Percentiles rank a stretch among this genome's conserved stretches.
Evolutionary conservation across 1,140 invertebrate genomes (phyloP).

Genomic region (Drosophila grimshawi): DNA sequence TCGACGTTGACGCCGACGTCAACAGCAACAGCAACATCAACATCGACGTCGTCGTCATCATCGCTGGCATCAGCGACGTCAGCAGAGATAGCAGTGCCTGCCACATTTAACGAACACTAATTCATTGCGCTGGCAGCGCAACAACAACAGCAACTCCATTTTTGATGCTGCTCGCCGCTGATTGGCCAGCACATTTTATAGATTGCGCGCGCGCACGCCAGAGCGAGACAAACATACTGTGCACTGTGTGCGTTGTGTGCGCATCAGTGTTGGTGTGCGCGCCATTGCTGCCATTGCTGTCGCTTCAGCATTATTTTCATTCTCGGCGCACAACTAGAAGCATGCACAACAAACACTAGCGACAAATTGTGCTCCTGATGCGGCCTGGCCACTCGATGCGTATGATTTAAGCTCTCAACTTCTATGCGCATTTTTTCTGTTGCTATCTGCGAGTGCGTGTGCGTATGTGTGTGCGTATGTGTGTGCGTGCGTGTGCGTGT

Average conservation of each 20-base stretch:
- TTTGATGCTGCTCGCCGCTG: constrained; percentile 37
- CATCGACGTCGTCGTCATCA: constrained; percentile 10
- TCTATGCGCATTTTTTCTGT: neutral
- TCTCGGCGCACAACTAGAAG: constrained; percentile 42
- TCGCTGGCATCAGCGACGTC: constrained; percentile 45
- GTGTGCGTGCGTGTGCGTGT: neutral
- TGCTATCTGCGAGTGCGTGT: neutral
- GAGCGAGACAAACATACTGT: constrained; percentile 51
- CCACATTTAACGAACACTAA: neutral
- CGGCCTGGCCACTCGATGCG: too few relatives aligned
- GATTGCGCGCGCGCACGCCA: neutral
- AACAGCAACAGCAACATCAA: constrained; percentile 14
- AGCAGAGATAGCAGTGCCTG: constrained; percentile 23
- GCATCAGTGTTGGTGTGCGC: neutral
- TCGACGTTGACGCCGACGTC: constrained; percentile 12
- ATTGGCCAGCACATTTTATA: constrained; percentile 44
- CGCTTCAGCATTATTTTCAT: constrained; percentile 25
- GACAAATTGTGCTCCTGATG: neutral
- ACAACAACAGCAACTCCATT: constrained; percentile 63
- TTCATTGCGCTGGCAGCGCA: constrained; percentile 9
- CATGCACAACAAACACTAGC: constrained; percentile 29
- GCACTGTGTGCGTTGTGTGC: constrained; percentile 6
- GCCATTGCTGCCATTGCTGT: constrained; percentile 25
- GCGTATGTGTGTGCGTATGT: neutral
- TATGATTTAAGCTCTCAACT: neutral